phyloP scores from a whole-genome alignment of 2,113 vertebrate species.

The Emydura subglobosa region DNA sequence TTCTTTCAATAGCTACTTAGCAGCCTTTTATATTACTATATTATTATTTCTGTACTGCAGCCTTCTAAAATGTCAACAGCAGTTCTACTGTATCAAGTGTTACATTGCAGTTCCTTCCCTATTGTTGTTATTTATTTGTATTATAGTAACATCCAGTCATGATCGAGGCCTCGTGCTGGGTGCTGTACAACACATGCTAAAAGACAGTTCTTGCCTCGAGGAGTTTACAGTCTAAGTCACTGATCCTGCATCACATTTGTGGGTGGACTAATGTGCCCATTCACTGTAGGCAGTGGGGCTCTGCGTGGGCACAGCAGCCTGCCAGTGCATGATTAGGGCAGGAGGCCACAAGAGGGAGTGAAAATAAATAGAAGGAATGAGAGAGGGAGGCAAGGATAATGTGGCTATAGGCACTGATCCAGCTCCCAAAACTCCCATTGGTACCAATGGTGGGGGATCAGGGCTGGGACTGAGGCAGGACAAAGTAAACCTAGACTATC shows the following conservation, averaged over 20 bases:
- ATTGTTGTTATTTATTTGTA: background rate
- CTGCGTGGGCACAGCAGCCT: constrained; percentile 62
- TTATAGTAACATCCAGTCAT: background rate
- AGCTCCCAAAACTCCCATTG: background rate
- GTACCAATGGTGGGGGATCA: no score
- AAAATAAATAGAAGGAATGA: background rate
- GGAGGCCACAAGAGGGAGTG: constrained; percentile 6
- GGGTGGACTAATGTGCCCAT: background rate
- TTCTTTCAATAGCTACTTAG: constrained; percentile 7
- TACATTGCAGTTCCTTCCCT: background rate
- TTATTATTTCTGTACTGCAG: background rate
- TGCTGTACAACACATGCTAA: constrained; percentile 23
- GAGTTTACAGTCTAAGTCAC: constrained; percentile 45
- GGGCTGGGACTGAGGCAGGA: no score
- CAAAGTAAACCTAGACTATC: no score
- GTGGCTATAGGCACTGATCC: background rate
- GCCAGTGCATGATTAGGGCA: constrained; percentile 28
- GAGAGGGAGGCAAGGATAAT: background rate
- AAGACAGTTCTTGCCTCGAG: constrained; percentile 32
- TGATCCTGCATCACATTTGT: constrained; percentile 54
- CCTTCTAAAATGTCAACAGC: constrained; percentile 20
- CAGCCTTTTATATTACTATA: background rate
- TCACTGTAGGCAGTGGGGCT: constrained; percentile 29
- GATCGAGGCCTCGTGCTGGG: constrained; percentile 52
- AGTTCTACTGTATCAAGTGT: constrained; percentile 14